Conservation (phyloP, 2,113 vertebrate genomes). For the Sardina pilchardus region DNA sequence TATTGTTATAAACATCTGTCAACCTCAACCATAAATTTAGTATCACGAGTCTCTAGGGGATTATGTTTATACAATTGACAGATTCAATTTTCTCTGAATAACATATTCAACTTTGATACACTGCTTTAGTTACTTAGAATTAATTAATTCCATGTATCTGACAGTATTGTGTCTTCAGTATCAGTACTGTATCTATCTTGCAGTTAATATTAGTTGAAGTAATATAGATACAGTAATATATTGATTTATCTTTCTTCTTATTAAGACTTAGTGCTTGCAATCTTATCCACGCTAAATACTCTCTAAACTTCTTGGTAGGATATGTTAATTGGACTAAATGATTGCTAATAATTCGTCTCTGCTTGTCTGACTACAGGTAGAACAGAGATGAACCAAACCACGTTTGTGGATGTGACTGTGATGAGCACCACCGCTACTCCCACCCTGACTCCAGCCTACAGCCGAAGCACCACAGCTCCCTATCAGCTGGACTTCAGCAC, state of each 20-base stretch:
- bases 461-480: slow-evolving; percentile 9
- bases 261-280: neutral
- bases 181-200: neutral
- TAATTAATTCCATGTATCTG: neutral
- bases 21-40: neutral
- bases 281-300: neutral
- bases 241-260: neutral
- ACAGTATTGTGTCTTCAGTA: neutral
- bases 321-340: neutral
- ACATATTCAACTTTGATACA: neutral
- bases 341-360: neutral
- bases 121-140: neutral
- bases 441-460: slow-evolving; percentile 8
- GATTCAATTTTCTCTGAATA: neutral
- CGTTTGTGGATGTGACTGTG: slow-evolving; percentile 60
- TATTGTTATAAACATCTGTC: slow-evolving; percentile 37
- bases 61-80: neutral
- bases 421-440: slow-evolving; percentile 42
- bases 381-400: neutral
- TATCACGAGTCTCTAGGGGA: neutral
- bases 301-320: neutral
- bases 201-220: neutral
- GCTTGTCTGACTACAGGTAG: slow-evolving; percentile 49
- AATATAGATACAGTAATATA: neutral
- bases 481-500: slow-evolving; percentile 37